Conservation (phyloP, 2,113 vertebrate species). For the Daboia siamensis region DNA sequence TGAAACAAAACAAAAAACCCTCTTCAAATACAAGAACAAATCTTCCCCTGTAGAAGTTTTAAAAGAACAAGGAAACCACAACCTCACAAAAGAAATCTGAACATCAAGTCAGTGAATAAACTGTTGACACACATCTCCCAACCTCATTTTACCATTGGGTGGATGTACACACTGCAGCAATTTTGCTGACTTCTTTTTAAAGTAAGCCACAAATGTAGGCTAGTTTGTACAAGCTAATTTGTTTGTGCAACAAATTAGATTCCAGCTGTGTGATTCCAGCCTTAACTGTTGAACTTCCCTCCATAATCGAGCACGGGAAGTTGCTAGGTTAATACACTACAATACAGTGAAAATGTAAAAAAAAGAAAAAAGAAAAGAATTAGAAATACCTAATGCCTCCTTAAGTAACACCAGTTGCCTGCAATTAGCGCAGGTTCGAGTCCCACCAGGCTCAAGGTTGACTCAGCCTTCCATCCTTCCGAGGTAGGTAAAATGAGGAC, state of each 20-base stretch:
- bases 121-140: not conserved
- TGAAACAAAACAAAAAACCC: constrained; percentile 36
- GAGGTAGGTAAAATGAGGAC: too few relatives aligned
- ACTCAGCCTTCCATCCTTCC: too few relatives aligned
- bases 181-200: not conserved
- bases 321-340: constrained; percentile 32
- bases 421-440: too few relatives aligned
- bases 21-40: not conserved
- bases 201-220: not conserved
- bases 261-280: not conserved
- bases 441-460: too few relatives aligned
- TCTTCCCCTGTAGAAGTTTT: not conserved
- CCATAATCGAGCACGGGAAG: not conserved
- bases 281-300: not conserved
- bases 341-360: not conserved
- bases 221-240: not conserved
- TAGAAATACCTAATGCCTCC: too few relatives aligned
- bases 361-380: not conserved
- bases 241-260: not conserved
- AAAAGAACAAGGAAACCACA: not conserved
- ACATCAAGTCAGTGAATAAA: not conserved
- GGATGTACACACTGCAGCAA: not conserved
- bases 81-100: not conserved
- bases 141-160: not conserved
- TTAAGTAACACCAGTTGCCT: too few relatives aligned